These are phyloP conservation scores for Agrilus planipennis DNA, from an alignment of 1,140 invertebrate genomes.

Conservation along the genomic window DNA sequence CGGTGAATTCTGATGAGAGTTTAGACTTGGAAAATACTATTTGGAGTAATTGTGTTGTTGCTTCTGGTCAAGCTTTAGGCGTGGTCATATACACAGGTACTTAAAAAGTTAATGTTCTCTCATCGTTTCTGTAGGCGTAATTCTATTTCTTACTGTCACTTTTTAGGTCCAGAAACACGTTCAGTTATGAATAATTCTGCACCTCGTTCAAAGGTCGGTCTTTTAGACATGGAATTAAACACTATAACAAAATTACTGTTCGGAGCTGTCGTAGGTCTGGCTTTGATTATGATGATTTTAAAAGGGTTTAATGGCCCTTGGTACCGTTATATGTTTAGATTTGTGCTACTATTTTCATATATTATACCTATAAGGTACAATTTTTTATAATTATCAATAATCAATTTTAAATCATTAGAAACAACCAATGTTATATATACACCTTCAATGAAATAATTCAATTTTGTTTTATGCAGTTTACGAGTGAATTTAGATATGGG, in stretches of 20 bases:
- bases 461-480: slow-evolving; percentile 56
- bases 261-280: slow-evolving; percentile 78
- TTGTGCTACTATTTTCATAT: slow-evolving; percentile 95
- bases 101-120: background rate
- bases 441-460: too few species aligned
- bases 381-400: too few species aligned
- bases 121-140: background rate
- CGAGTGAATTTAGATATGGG: slow-evolving; percentile 98
- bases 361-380: slow-evolving; percentile 94
- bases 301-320: slow-evolving; percentile 94
- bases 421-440: too few species aligned
- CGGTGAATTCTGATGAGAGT: slow-evolving; percentile 55
- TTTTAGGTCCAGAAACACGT: slow-evolving; percentile 74
- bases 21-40: slow-evolving; percentile 94
- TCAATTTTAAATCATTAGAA: too few species aligned
- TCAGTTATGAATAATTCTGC: slow-evolving; percentile 97
- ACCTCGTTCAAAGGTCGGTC: slow-evolving; percentile 87
- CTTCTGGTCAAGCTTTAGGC: slow-evolving; percentile 90
- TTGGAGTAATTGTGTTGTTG: slow-evolving; percentile 97
- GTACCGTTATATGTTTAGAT: slow-evolving; percentile 94
- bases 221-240: slow-evolving; percentile 93
- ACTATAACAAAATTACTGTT: slow-evolving; percentile 93
- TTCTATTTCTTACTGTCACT: slow-evolving; percentile 9
- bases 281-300: slow-evolving; percentile 88
- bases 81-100: slow-evolving; percentile 90